Evolutionary conservation across 2,888 invertebrate genomes (phyloP).

Genomic region (Trissoscelio sp.): DNA sequence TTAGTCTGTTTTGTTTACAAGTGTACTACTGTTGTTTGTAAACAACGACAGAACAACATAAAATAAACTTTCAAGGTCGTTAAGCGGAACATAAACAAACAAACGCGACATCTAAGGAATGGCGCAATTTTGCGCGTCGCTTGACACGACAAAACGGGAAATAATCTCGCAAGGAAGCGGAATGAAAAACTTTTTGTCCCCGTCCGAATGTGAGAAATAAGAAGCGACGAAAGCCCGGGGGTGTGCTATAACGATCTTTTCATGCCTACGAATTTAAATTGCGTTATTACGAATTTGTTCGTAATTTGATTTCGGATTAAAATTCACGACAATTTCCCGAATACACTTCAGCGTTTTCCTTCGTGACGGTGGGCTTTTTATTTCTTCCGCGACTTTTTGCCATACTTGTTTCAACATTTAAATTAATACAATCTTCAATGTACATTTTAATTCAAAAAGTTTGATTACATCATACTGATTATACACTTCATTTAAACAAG

Average conservation of each 20-base stretch:
- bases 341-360: neutral
- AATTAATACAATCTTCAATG: conserved; percentile 44
- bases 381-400: neutral
- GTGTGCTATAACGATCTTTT: conserved; percentile 31
- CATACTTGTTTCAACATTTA: conserved; percentile 43
- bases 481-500: conserved; percentile 29
- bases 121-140: conserved; percentile 10
- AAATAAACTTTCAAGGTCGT: conserved; percentile 18
- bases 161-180: conserved; percentile 31
- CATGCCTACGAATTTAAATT: conserved; percentile 51
- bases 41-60: neutral
- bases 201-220: conserved; percentile 24
- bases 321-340: conserved; percentile 37
- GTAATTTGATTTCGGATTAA: conserved; percentile 47
- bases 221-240: conserved; percentile 3
- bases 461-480: conserved; percentile 39
- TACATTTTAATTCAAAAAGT: conserved; percentile 49
- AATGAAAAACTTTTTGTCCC: conserved; percentile 34
- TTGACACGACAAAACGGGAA: conserved; percentile 8
- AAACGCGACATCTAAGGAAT: neutral
- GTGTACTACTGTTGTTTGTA: conserved; percentile 5
- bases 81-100: conserved; percentile 16
- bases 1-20: neutral
- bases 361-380: neutral
- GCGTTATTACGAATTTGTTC: conserved; percentile 44